These are phyloP conservation scores for Pheosia tremula DNA, from an alignment of 2,888 invertebrate species.

Conservation along the genomic window DNA sequence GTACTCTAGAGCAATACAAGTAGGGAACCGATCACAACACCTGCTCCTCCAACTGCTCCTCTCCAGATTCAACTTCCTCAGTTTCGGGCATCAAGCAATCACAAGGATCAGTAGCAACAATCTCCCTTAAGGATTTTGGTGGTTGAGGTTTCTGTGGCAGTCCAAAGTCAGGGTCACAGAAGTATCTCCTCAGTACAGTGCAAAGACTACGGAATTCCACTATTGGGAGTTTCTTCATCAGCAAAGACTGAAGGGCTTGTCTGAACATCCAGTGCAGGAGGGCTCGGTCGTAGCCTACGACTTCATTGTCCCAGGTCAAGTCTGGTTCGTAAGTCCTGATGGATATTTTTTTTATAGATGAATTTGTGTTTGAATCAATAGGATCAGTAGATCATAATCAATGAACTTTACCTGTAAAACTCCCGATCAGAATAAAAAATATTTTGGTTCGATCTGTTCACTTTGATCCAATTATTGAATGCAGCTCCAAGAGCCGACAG, in stretches of 20 bases:
- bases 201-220: constrained; percentile 51
- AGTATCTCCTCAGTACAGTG: constrained; percentile 54
- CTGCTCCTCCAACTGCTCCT: constrained; percentile 48
- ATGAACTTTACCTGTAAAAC: constrained; percentile 52
- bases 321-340: constrained; percentile 72
- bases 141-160: constrained; percentile 56
- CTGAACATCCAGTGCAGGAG: constrained; percentile 76
- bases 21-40: constrained; percentile 23
- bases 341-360: too few species aligned
- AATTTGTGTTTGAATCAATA: neutral
- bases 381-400: neutral
- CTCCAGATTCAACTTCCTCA: constrained; percentile 51
- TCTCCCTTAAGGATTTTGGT: constrained; percentile 46
- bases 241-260: constrained; percentile 61
- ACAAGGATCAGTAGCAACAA: constrained; percentile 58
- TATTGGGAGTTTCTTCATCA: constrained; percentile 48
- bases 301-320: constrained; percentile 59
- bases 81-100: constrained; percentile 63
- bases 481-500: constrained; percentile 55
- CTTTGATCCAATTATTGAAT: constrained; percentile 61
- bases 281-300: constrained; percentile 57
- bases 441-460: constrained; percentile 46
- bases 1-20: too few species aligned
- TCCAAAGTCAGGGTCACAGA: constrained; percentile 73
- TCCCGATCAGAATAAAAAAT: constrained; percentile 50